phyloP scores from a whole-genome alignment of 2,113 vertebrate genomes.

The Ctenodactylus gundi region DNA sequence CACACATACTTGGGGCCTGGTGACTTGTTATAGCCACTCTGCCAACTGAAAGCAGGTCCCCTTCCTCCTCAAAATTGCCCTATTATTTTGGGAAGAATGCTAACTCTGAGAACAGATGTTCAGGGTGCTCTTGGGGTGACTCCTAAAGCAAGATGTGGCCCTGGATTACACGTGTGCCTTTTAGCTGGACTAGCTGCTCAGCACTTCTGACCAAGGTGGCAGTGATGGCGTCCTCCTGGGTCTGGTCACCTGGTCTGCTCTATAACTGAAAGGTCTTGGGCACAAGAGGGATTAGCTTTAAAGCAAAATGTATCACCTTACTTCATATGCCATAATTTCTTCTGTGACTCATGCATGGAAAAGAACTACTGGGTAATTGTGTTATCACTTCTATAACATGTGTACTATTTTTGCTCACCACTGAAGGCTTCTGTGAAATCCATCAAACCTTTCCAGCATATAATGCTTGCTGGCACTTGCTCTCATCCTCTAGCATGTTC shows the following conservation, averaged over 20 bases:
- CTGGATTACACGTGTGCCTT: neutral
- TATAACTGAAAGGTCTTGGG: neutral
- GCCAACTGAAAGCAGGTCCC: slow-evolving; percentile 44
- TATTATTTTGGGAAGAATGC: neutral
- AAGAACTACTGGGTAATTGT: slow-evolving; percentile 75
- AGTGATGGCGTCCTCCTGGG: neutral
- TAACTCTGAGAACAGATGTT: slow-evolving; percentile 7
- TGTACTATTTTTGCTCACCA: slow-evolving; percentile 72
- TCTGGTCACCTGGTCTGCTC: neutral
- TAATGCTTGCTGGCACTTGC: slow-evolving; percentile 81
- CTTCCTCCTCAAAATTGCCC: slow-evolving; percentile 69
- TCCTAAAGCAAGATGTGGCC: neutral
- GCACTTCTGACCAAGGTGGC: neutral
- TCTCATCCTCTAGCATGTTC: slow-evolving; percentile 76
- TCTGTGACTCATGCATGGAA: slow-evolving; percentile 73
- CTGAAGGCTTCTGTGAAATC: slow-evolving; percentile 77
- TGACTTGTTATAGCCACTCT: slow-evolving; percentile 71
- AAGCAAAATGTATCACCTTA: slow-evolving; percentile 36
- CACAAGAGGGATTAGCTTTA: neutral
- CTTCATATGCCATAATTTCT: slow-evolving; percentile 44
- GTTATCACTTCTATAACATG: slow-evolving; percentile 68
- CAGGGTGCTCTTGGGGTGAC: neutral
- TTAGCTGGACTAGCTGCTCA: neutral
- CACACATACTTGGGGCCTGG: slow-evolving; percentile 33
- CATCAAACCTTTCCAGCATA: slow-evolving; percentile 62